Conservation (phyloP, 2,888 invertebrate species). For the Perizoma flavofasciatum region DNA sequence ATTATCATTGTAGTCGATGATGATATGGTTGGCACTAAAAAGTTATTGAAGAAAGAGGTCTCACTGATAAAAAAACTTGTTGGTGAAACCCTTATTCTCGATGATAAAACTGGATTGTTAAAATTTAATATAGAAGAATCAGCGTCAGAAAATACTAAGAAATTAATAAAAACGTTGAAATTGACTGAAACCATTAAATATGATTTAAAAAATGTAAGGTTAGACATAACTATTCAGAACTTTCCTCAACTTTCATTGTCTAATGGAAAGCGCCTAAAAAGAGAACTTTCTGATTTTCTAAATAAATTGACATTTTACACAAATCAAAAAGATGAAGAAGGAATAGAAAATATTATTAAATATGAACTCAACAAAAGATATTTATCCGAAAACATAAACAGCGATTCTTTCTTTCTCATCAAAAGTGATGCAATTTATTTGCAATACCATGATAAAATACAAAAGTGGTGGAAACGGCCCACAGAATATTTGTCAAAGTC, state of each 20-base stretch:
- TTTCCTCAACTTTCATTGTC: slow-evolving; percentile 21
- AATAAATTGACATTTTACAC: slow-evolving; percentile 37
- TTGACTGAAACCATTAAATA: not conserved
- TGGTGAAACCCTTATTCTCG: slow-evolving; percentile 12
- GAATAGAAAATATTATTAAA: slow-evolving; percentile 37
- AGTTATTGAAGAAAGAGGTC: not conserved
- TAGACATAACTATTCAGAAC: slow-evolving; percentile 6
- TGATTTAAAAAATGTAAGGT: slow-evolving; percentile 5
- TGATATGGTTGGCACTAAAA: not conserved
- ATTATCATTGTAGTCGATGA: slow-evolving; percentile 6
- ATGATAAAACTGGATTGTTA: slow-evolving; percentile 7
- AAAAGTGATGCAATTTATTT: slow-evolving; percentile 39
- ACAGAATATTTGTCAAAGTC: slow-evolving; percentile 31
- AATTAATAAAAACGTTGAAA: not conserved
- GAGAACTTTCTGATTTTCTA: slow-evolving; percentile 12
- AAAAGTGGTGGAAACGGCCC: slow-evolving; percentile 41
- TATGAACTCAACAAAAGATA: slow-evolving; percentile 30
- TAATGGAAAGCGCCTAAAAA: not conserved
- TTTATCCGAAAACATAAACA: slow-evolving; percentile 3
- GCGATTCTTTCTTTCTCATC: slow-evolving; percentile 8
- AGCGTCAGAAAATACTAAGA: no score
- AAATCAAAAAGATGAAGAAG: slow-evolving; percentile 41
- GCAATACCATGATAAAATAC: slow-evolving; percentile 38
- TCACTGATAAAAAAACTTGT: slow-evolving; percentile 2
- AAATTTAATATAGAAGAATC: slow-evolving; percentile 9